A percentile compares a stretch with the other conserved stretches of the same genome.
phyloP scores from a whole-genome alignment of 2,888 invertebrate species.

The Corythucha ciliata region DNA sequence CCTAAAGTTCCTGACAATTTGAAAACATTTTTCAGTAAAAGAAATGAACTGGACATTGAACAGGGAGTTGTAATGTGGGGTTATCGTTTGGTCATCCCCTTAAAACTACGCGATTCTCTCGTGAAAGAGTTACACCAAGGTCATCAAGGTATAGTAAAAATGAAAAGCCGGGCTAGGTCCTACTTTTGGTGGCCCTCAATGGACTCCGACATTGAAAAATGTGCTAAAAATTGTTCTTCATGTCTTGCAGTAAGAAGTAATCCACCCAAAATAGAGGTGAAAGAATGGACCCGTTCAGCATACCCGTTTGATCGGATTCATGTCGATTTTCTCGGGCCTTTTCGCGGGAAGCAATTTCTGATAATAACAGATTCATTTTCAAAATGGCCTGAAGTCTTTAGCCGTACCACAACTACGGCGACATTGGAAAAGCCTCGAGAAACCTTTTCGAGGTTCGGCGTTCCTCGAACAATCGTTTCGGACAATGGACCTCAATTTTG shows the following conservation, averaged over 20 bases:
- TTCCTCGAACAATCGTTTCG: no score
- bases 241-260: slow-evolving; percentile 27
- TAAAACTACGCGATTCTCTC: slow-evolving; percentile 25
- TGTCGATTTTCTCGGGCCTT: no score
- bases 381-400: no score
- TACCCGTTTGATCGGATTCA: no score
- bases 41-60: slow-evolving; percentile 18
- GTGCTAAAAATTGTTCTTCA: slow-evolving; percentile 31
- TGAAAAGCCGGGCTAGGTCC: slow-evolving; percentile 32
- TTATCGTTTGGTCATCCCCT: slow-evolving; percentile 35
- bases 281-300: no score
- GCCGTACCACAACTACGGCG: no score
- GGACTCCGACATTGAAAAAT: slow-evolving; percentile 34
- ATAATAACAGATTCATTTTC: no score
- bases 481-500: no score
- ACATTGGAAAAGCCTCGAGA: no score
- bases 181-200: slow-evolving; percentile 36
- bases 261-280: no score
- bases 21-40: slow-evolving; percentile 15
- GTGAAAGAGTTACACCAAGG: slow-evolving; percentile 33
- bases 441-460: no score
- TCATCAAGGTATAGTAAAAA: slow-evolving; percentile 35
- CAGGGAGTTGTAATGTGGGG: slow-evolving; percentile 31
- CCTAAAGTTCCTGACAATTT: slow-evolving; percentile 1
- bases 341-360: no score